Evolutionary conservation across 2,113 vertebrate species (phyloP).

Genomic region (Salvelinus namaycush): DNA sequence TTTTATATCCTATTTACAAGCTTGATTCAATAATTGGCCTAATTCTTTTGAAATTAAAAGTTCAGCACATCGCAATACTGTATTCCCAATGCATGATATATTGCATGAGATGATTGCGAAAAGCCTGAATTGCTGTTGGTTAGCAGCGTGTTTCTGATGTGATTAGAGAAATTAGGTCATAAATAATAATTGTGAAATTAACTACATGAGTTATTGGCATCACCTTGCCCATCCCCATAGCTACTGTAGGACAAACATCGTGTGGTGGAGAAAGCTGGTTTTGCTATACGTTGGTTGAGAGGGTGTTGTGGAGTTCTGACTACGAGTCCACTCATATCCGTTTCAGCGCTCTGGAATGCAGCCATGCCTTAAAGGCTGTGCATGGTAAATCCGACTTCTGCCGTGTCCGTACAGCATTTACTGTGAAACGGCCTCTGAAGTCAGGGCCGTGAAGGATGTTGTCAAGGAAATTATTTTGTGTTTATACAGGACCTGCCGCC

Average conservation of each 20-base stretch:
- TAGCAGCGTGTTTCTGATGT: constrained; percentile 11
- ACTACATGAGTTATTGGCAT: neutral
- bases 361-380: neutral
- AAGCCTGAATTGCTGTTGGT: neutral
- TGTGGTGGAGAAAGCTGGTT: constrained; percentile 18
- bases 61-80: too few species aligned
- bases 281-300: neutral
- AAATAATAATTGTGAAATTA: constrained; percentile 30
- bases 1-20: too few species aligned
- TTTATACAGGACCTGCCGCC: too few species aligned
- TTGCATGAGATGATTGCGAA: neutral
- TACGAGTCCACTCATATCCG: constrained; percentile 26
- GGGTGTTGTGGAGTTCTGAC: constrained; percentile 23
- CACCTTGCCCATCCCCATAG: constrained; percentile 14
- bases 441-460: too few species aligned
- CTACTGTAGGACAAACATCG: constrained; percentile 38
- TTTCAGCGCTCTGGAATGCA: constrained; percentile 12
- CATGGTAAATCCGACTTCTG: too few species aligned
- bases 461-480: too few species aligned
- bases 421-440: too few species aligned
- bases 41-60: neutral
- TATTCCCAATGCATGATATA: neutral
- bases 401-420: too few species aligned
- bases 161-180: constrained; percentile 42
- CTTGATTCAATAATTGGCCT: too few species aligned